Evolutionary conservation across 1,140 invertebrate genomes (phyloP).

Genomic region (Drosophila willistoni): DNA sequence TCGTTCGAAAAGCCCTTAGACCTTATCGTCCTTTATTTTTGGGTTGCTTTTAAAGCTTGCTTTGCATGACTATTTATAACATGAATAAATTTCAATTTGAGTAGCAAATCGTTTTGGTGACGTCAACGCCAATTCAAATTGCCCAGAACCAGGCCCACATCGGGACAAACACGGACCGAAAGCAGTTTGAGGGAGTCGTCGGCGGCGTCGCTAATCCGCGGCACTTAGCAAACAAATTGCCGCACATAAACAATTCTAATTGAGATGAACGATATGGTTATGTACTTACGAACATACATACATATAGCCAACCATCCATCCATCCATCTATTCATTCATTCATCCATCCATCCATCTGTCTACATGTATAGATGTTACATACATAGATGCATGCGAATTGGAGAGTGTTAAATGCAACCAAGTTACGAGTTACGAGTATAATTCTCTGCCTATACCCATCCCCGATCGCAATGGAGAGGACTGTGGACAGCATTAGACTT

Average conservation of each 20-base stretch:
- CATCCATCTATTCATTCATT: neutral
- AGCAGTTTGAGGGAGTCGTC: slow-evolving; percentile 33
- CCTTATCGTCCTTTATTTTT: neutral
- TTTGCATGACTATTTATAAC: slow-evolving; percentile 14
- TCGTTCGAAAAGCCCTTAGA: neutral
- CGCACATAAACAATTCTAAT: slow-evolving; percentile 77
- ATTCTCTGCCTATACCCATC: neutral
- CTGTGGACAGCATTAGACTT: slow-evolving; percentile 31
- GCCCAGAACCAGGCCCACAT: slow-evolving; percentile 14
- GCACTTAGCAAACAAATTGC: slow-evolving; percentile 77
- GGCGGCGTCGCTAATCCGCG: slow-evolving; percentile 62
- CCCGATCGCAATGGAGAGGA: neutral
- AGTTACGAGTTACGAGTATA: slow-evolving; percentile 41
- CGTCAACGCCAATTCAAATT: slow-evolving; percentile 48
- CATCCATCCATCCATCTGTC: neutral
- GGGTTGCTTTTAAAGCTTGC: neutral
- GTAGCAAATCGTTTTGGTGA: slow-evolving; percentile 47
- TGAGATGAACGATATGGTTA: slow-evolving; percentile 72
- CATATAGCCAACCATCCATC: neutral
- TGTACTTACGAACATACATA: slow-evolving; percentile 32
- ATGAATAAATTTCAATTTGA: slow-evolving; percentile 69
- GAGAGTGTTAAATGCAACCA: slow-evolving; percentile 63
- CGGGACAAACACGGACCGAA: neutral
- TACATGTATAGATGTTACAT: neutral
- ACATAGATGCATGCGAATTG: slow-evolving; percentile 27